Conservation (phyloP, 2,797 vertebrate genomes). For the Cyprinella venusta region DNA sequence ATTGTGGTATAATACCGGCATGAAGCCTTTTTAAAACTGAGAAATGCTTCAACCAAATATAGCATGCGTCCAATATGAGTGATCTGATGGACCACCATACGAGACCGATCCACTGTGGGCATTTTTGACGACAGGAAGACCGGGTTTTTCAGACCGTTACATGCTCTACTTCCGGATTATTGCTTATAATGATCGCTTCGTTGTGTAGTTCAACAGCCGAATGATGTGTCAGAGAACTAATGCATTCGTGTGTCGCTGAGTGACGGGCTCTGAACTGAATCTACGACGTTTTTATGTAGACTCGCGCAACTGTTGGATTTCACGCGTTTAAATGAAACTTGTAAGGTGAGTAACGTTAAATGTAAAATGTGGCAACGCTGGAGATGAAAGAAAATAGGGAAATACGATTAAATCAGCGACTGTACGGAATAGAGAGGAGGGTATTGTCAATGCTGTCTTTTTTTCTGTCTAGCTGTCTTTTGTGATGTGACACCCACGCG, state of each 20-base stretch:
- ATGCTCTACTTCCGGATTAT: slow-evolving; percentile 49
- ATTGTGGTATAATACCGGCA: not conserved
- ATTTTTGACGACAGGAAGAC: not conserved
- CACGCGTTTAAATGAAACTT: slow-evolving; percentile 58
- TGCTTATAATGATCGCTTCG: not conserved
- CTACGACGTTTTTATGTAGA: not conserved
- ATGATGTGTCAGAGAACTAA: not conserved
- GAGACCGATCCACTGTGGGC: not conserved
- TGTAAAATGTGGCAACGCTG: not conserved
- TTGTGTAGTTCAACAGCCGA: not conserved
- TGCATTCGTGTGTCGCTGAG: not conserved
- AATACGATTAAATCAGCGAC: not conserved
- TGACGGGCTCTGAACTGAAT: not conserved
- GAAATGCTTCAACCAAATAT: not conserved
- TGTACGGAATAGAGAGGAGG: too few species aligned
- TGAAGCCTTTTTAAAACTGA: not conserved
- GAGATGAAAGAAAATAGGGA: not conserved
- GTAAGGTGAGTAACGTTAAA: slow-evolving; percentile 47
- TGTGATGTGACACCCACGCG: slow-evolving; percentile 24
- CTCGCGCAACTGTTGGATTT: not conserved
- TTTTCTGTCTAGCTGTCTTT: not conserved
- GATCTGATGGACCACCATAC: not conserved
- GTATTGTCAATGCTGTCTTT: not conserved
- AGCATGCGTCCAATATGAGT: too few species aligned
- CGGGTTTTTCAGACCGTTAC: not conserved